phyloP scores from a whole-genome alignment of 2,888 invertebrate genomes.

The Tanypteryx hageni region DNA sequence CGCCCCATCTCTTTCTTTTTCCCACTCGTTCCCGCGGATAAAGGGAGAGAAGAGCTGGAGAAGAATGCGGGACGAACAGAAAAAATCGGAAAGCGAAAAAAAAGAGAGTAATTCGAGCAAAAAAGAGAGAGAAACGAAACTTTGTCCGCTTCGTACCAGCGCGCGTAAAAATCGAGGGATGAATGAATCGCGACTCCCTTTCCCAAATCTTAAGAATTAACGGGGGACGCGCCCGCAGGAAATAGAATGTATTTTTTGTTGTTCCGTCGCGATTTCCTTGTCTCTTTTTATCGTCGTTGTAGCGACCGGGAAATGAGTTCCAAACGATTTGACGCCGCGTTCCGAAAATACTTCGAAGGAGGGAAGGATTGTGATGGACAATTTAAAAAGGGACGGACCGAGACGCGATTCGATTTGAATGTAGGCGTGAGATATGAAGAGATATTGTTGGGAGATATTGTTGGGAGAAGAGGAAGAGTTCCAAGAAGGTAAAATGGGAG shows the following conservation, averaged over 20 bases:
- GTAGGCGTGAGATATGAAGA: neutral
- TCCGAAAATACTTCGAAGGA: neutral
- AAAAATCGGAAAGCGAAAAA: neutral
- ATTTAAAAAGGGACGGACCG: neutral
- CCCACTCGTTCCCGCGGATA: neutral
- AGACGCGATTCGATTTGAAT: neutral
- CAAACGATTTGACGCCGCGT: neutral
- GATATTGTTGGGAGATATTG: neutral
- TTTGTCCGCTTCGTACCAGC: constrained; percentile 6
- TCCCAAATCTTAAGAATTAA: neutral
- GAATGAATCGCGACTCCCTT: constrained; percentile 9
- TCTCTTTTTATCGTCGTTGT: neutral
- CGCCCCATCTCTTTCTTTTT: neutral
- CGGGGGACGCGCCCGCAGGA: neutral
- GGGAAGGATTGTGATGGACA: neutral
- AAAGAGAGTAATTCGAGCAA: neutral
- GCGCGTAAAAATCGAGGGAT: neutral
- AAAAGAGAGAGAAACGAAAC: neutral
- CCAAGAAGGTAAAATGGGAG: neutral
- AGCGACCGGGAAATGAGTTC: neutral
- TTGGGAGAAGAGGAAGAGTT: neutral
- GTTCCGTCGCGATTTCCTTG: neutral
- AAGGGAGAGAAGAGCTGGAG: neutral
- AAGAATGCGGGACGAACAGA: constrained; percentile 3
- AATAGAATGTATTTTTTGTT: neutral